Percentiles rank a stretch among this genome's conserved stretches.
Conservation (phyloP, 2,113 vertebrate species). For the Notarius quadriscutis region DNA sequence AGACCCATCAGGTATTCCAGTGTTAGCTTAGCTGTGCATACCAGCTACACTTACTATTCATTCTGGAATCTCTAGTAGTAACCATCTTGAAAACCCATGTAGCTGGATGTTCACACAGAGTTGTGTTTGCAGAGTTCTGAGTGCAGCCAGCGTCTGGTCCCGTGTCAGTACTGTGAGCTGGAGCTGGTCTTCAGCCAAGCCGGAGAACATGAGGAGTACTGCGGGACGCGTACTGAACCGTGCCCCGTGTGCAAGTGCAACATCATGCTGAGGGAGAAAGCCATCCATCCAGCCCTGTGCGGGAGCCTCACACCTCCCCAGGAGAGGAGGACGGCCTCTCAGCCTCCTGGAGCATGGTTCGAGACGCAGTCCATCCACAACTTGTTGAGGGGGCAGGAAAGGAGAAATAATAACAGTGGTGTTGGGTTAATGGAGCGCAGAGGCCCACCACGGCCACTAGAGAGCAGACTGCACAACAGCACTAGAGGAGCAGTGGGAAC, state of each 20-base stretch:
- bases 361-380: constrained; percentile 66
- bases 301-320: constrained; percentile 69
- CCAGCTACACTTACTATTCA: background rate
- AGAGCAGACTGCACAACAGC: constrained; percentile 61
- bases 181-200: constrained; percentile 82
- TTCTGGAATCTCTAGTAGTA: background rate
- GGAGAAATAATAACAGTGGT: constrained; percentile 71
- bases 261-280: constrained; percentile 83
- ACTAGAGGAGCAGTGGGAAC: constrained; percentile 56
- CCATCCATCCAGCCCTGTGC: constrained; percentile 79
- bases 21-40: background rate
- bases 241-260: constrained; percentile 82
- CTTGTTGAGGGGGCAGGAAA: constrained; percentile 68
- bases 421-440: constrained; percentile 60
- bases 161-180: constrained; percentile 89
- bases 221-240: constrained; percentile 86
- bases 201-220: constrained; percentile 88
- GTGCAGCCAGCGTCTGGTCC: constrained; percentile 81
- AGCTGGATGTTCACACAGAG: background rate
- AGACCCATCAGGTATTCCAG: constrained; percentile 82
- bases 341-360: constrained; percentile 65
- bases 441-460: constrained; percentile 55
- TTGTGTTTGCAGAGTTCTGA: constrained; percentile 71
- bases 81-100: background rate
- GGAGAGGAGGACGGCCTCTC: constrained; percentile 59